Percentiles rank a stretch among this genome's conserved stretches.
Evolutionary conservation across 2,888 invertebrate species (phyloP).

Genomic region (Hipparchia semele): DNA sequence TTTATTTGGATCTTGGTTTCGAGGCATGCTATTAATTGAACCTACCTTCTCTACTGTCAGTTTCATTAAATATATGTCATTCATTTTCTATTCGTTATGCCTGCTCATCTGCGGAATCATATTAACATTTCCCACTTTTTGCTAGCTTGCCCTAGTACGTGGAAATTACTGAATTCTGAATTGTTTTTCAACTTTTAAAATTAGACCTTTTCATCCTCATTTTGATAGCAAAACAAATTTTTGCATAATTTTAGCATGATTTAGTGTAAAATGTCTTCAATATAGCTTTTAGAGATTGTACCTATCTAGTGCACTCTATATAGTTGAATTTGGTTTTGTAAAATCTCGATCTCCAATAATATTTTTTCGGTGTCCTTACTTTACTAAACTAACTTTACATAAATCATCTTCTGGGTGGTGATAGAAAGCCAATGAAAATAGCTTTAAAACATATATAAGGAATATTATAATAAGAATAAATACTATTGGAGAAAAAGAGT

Average conservation of each 20-base stretch:
- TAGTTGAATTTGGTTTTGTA: slow-evolving; percentile 36
- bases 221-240: not conserved
- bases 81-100: slow-evolving; percentile 35
- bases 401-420: not conserved
- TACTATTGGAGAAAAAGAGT: slow-evolving; percentile 77
- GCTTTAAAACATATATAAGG: not conserved
- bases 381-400: not conserved
- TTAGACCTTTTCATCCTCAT: not conserved
- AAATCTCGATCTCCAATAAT: slow-evolving; percentile 70
- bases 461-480: slow-evolving; percentile 51
- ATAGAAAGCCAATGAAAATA: no score
- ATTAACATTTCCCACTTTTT: slow-evolving; percentile 21
- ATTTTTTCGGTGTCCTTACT: slow-evolving; percentile 49
- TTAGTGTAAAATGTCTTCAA: slow-evolving; percentile 20
- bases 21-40: slow-evolving; percentile 47
- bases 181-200: not conserved
- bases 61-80: slow-evolving; percentile 34
- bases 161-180: slow-evolving; percentile 2
- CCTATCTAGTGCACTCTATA: slow-evolving; percentile 39
- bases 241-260: slow-evolving; percentile 29
- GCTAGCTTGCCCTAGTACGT: slow-evolving; percentile 9
- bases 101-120: slow-evolving; percentile 26
- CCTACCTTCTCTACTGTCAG: slow-evolving; percentile 40
- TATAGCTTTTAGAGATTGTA: slow-evolving; percentile 35
- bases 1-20: slow-evolving; percentile 45